Base-by-base conservation (phyloP, 2,113 vertebrate genomes). In the Erinaceus europaeus region DNA sequence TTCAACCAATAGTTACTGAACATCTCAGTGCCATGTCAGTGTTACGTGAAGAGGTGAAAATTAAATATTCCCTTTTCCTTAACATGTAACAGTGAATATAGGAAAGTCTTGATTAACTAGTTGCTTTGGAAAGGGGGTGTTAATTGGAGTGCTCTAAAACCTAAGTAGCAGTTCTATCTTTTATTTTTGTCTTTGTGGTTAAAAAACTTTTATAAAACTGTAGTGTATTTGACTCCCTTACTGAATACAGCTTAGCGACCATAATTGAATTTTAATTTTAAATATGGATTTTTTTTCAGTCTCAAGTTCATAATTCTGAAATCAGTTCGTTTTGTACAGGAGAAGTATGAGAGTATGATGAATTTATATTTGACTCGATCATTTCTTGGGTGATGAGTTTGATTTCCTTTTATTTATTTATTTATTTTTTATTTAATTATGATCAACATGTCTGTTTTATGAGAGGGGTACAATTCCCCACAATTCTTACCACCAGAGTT, bases 151-250 rank as follows among this genome's bases (percentile, higher is more conserved):
- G 59, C 75, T 92, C 74, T 18, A 77, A 90, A 89, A 81, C 4
- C 20, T 52, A 52, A 5, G 21, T 55, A 55, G 21, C 53, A 25
- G 53, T 25, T 8, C 21, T 55, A 25, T 78, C 15, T 86, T 91
- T 94, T 88, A 90, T 83, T 89, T 91, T 9, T 77, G 29, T 87
- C 83, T 88, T 90, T 85, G 78, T 79, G 46, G 8, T 85, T 90
- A 15, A 90, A 82, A 82, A 15, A 9, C 83, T 21, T 90, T 91
- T 72, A 59, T 83, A 79, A 78, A 88, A 85, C 23, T 87, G 18
- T 72, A 78, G 32, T 48, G 64, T 23, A 78, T 86, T 92, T 82
- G 82, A 78, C 36, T 50, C 61, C 34, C 25, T 80, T 72, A 77
- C 46, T 91, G 83, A 86, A 44, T 68, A 80, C 2, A 84, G 62